phyloP scores from a whole-genome alignment of 2,797 vertebrate species.

The Falco cherrug region DNA sequence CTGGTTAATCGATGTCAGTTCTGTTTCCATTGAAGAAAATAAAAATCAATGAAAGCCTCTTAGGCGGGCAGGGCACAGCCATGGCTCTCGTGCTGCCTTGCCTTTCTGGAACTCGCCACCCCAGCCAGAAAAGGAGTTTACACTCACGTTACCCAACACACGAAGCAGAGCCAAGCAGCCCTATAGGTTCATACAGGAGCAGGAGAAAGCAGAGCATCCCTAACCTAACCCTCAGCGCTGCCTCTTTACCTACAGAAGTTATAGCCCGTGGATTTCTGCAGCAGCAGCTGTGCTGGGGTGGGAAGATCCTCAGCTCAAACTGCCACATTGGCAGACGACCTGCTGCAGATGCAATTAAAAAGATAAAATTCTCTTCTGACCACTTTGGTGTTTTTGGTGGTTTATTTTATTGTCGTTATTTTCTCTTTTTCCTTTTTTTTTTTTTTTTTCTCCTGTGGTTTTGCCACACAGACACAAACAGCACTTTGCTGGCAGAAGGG shows the following conservation, averaged over 20 bases:
- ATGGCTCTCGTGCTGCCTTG: neutral
- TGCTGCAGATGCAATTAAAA: neutral
- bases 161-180: neutral
- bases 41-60: constrained; percentile 75
- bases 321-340: neutral
- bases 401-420: neutral
- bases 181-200: neutral
- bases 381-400: neutral
- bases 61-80: constrained; percentile 57
- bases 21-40: constrained; percentile 65
- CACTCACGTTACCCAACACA: neutral
- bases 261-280: neutral
- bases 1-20: constrained; percentile 67
- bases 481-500: neutral
- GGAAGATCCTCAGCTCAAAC: neutral
- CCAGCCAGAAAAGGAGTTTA: neutral
- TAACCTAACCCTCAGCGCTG: neutral
- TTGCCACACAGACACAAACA: neutral
- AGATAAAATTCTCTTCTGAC: neutral
- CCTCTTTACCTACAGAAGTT: neutral
- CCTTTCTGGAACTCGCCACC: neutral
- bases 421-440: neutral
- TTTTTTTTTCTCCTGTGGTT: neutral
- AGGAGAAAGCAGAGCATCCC: neutral
- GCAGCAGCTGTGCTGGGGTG: neutral